Conservation (phyloP, 2,797 vertebrate species). For the Caiman crocodilus region DNA sequence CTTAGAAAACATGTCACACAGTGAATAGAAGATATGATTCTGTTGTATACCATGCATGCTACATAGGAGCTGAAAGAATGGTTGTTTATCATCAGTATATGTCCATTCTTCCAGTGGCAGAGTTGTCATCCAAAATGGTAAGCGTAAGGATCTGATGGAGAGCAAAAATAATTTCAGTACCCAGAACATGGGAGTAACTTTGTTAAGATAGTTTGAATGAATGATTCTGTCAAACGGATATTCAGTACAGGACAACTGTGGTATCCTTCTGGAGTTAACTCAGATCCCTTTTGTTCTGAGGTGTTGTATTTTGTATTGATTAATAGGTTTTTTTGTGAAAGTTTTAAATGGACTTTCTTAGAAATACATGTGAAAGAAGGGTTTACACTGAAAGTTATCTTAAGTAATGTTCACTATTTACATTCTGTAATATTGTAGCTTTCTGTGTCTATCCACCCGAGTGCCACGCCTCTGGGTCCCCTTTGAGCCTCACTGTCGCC, state of each 20-base stretch:
- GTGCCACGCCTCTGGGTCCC: no score
- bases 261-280: background rate
- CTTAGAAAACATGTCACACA: background rate
- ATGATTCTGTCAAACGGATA: background rate
- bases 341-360: background rate
- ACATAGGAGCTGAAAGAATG: background rate
- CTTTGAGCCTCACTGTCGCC: no score
- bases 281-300: background rate
- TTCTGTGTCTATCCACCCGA: no score
- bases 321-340: background rate
- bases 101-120: background rate
- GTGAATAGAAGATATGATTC: background rate
- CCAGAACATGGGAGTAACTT: background rate
- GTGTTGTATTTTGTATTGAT: background rate
- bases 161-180: background rate
- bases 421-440: no score
- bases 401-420: background rate
- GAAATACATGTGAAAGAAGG: background rate
- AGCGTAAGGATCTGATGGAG: background rate
- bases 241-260: background rate
- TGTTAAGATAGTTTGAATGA: background rate
- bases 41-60: background rate
- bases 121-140: background rate
- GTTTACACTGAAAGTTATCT: background rate
- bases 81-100: conserved; percentile 13